Percentiles rank a stretch among this genome's conserved stretches.
Conservation (phyloP, 2,113 vertebrate species). For the Toxotes jaculatrix region DNA sequence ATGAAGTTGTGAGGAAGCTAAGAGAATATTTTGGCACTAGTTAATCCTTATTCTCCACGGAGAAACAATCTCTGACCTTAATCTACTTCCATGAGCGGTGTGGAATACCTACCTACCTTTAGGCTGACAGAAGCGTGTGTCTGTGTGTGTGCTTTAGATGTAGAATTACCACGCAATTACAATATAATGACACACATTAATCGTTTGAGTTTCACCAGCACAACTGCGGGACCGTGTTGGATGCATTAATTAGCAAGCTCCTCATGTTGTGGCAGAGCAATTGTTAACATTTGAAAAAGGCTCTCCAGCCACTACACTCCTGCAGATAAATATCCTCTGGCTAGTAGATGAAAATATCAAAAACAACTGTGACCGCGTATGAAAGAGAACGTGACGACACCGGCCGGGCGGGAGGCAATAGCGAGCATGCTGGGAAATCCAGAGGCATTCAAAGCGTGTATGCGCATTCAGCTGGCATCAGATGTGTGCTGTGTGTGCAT, state of each 20-base stretch:
- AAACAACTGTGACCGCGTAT: slow-evolving; percentile 76
- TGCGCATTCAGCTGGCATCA: slow-evolving; percentile 8
- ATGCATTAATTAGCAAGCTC: slow-evolving; percentile 79
- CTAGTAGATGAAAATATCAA: slow-evolving; percentile 81
- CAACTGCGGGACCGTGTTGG: slow-evolving; percentile 61
- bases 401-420: slow-evolving; percentile 56
- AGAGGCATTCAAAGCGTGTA: slow-evolving; percentile 47
- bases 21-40: slow-evolving; percentile 57
- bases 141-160: slow-evolving; percentile 67
- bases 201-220: slow-evolving; percentile 73
- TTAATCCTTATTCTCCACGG: slow-evolving; percentile 74
- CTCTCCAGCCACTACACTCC: slow-evolving; percentile 68
- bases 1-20: slow-evolving; percentile 50
- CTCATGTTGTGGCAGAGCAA: slow-evolving; percentile 63
- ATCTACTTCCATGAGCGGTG: slow-evolving; percentile 69
- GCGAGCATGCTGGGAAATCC: slow-evolving; percentile 74
- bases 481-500: background rate
- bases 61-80: slow-evolving; percentile 72
- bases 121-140: slow-evolving; percentile 64
- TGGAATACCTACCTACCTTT: slow-evolving; percentile 64
- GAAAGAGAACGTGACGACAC: slow-evolving; percentile 66
- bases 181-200: slow-evolving; percentile 83
- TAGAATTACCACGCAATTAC: slow-evolving; percentile 82
- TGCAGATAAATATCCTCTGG: slow-evolving; percentile 83
- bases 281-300: slow-evolving; percentile 73